Base-by-base conservation (phyloP, 2,797 vertebrate genomes). In the Microctenopoma steveboyesi region DNA sequence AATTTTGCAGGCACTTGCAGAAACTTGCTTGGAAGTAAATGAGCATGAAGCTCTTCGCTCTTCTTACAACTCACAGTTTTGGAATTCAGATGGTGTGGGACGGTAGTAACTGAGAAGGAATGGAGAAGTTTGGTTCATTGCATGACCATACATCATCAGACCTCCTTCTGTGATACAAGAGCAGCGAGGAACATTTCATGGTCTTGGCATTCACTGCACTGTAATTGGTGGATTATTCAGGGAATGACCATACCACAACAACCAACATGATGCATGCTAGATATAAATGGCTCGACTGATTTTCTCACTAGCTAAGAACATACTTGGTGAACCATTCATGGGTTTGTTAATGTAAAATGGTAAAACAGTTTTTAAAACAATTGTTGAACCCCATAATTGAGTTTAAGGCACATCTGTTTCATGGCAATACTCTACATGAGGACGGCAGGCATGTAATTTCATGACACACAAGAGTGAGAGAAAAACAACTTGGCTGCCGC, bases 371-470 rank as follows among this genome's bases (percentile, higher is more conserved):
- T 81, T 79, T 53, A 47, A 78, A 88, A 90, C 78, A 75, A 78
- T 83, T 50, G 64, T 45, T 46, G 22, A 78, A 87, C 45, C 82
- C 88, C 69, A 16, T 83, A 72, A 82, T 86, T 87, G 78, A 65
- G 74, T 80, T 77, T 14, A 37, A 50, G 5, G 71, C 82, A 87
- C 88, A 89, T 90, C 89, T 92, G 90, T 88, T 92, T 88, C 69
- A 72, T 67, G 66, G 61, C 18, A 47, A 57, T 73, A 67, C 76
- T 83, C 77, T 73, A 53, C 83, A 64, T n/a, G 46, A 76, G 74
- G 71, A 79, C 6, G 35, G 71, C 73, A 77, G 86, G 65, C 76
- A 7, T 90, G 81, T 89, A 72, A 83, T 91, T 91, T 90, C 43
- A 79, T 49, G 78, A 88, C 83, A 84, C 83, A 63, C 33, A 50